These are phyloP conservation scores for Motacilla tschutschensis DNA, from an alignment of 2,113 vertebrate genomes.

Conservation along the genomic window DNA sequence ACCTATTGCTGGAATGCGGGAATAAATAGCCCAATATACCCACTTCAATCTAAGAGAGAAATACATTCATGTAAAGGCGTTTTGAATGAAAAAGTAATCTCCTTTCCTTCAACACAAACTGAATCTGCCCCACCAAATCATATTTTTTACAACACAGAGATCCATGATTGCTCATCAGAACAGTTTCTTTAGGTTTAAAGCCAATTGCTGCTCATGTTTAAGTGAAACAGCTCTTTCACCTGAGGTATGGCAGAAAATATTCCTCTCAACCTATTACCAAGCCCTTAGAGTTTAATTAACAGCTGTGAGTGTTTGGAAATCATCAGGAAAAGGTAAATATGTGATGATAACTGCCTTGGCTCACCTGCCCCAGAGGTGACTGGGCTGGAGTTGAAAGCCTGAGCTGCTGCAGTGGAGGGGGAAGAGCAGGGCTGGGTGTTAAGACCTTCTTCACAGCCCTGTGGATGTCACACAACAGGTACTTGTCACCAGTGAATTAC, in stretches of 20 bases:
- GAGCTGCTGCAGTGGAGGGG: not conserved
- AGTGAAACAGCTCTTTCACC: constrained; percentile 1
- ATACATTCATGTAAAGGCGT: not conserved
- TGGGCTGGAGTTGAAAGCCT: not conserved
- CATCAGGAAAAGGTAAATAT: not conserved
- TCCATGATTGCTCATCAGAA: not conserved
- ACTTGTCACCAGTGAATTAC: not conserved
- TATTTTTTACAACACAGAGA: not conserved
- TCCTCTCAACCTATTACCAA: not conserved
- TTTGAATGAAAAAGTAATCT: constrained; percentile 24
- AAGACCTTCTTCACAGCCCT: not conserved
- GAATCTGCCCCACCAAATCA: not conserved
- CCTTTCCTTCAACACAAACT: not conserved
- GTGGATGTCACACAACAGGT: not conserved
- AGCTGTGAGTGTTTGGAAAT: not conserved
- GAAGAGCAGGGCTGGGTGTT: not conserved
- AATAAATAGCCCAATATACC: not conserved
- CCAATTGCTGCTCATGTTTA: not conserved
- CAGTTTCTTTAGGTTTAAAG: not conserved
- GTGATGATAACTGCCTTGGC: not conserved
- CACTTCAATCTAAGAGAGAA: not conserved
- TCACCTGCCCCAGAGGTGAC: not conserved
- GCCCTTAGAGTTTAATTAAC: constrained; percentile 20
- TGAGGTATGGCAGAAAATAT: not conserved
- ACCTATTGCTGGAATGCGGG: not conserved